A percentile compares a stretch with the other conserved stretches of the same genome.
These are phyloP conservation scores for Toxonevra muliebris DNA, from an alignment of 2,888 invertebrate genomes.

Conservation along the genomic window DNA sequence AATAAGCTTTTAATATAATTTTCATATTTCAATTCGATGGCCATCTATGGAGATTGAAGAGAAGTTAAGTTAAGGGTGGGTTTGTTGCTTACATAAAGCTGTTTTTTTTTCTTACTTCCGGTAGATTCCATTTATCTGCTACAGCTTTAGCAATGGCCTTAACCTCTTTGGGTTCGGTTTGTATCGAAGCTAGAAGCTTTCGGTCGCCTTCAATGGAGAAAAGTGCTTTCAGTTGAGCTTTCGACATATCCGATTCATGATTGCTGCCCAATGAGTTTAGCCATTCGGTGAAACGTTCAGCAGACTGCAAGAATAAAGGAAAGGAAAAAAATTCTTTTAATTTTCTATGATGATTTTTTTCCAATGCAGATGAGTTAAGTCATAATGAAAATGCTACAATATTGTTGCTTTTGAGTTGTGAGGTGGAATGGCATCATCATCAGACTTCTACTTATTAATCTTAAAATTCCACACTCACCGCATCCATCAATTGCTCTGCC, in stretches of 20 bases:
- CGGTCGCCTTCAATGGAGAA: slow-evolving; percentile 62
- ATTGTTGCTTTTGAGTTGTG: too few species aligned
- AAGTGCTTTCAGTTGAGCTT: slow-evolving; percentile 58
- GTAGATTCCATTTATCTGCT: slow-evolving; percentile 59
- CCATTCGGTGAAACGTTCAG: slow-evolving; percentile 62
- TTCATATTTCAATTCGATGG: slow-evolving; percentile 61
- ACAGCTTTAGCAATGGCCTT: slow-evolving; percentile 61
- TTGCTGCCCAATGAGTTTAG: slow-evolving; percentile 57
- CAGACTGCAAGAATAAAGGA: slow-evolving; percentile 46
- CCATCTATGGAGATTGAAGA: slow-evolving; percentile 49
- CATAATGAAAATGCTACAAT: not conserved
- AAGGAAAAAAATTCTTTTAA: not conserved
- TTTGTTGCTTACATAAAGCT: not conserved
- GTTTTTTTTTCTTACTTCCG: slow-evolving; percentile 49
- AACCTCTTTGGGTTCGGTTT: slow-evolving; percentile 60
- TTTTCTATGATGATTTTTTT: not conserved
- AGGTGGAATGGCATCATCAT: too few species aligned
- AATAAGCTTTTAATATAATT: slow-evolving; percentile 51
- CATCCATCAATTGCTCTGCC: slow-evolving; percentile 63
- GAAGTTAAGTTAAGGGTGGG: slow-evolving; percentile 7
- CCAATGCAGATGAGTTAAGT: not conserved
- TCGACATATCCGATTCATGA: slow-evolving; percentile 54
- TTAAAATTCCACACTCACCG: slow-evolving; percentile 48
- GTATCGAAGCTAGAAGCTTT: slow-evolving; percentile 56
- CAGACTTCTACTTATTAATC: too few species aligned